These are phyloP conservation scores for Trypoxylus dichotomus DNA, from an alignment of 1,140 invertebrate genomes.

Conservation along the genomic window DNA sequence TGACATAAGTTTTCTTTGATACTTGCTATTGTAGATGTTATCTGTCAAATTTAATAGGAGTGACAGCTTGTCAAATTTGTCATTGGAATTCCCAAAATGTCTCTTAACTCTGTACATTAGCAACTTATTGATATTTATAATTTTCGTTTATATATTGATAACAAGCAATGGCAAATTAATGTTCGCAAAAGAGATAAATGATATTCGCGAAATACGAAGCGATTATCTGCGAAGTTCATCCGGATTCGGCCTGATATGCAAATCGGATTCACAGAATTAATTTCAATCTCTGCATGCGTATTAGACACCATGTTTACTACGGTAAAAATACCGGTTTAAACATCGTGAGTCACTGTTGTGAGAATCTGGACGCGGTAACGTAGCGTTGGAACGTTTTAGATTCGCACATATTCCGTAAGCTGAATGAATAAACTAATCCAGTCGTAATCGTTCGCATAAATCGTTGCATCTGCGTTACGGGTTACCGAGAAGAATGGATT, in stretches of 20 bases:
- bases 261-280: neutral
- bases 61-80: too few relatives aligned
- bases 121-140: too few relatives aligned
- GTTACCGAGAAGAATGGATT: too few relatives aligned
- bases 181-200: neutral
- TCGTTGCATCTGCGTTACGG: too few relatives aligned
- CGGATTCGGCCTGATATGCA: neutral
- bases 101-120: too few relatives aligned
- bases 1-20: too few relatives aligned
- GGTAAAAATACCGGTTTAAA: constrained; percentile 6
- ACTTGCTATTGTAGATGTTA: too few relatives aligned
- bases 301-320: neutral
- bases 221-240: neutral
- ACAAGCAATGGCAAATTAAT: too few relatives aligned
- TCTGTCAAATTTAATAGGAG: too few relatives aligned
- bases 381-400: neutral
- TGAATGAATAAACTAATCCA: neutral
- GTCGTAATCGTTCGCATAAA: too few relatives aligned
- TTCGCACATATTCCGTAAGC: neutral
- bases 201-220: neutral
- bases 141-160: too few relatives aligned
- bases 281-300: neutral
- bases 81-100: too few relatives aligned
- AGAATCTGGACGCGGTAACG: neutral
- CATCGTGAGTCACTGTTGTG: neutral